These are phyloP conservation scores for Nesospiza acunhae DNA, from an alignment of 2,113 vertebrate genomes.

Conservation along the genomic window DNA sequence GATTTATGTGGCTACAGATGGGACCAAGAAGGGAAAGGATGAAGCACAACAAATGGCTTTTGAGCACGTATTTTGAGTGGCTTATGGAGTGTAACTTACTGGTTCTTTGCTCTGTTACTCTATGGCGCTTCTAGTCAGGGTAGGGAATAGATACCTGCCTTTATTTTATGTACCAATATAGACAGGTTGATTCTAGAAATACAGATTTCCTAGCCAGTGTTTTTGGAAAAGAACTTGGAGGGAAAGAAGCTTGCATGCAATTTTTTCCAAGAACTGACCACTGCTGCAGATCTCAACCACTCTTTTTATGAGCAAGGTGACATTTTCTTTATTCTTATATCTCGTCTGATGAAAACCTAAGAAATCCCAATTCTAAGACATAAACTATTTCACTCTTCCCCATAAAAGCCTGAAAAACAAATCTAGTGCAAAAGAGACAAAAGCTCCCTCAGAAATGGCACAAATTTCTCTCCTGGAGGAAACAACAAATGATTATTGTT, in stretches of 20 bases:
- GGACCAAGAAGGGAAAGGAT: background rate
- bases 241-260: background rate
- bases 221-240: background rate
- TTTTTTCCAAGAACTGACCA: background rate
- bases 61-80: fast-evolving
- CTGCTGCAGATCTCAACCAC: background rate
- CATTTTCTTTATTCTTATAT: background rate
- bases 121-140: background rate
- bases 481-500: background rate
- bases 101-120: background rate
- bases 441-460: background rate
- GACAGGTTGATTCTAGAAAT: background rate
- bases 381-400: background rate
- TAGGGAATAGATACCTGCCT: background rate
- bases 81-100: background rate
- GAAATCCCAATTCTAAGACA: background rate
- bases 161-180: background rate
- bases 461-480: background rate
- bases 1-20: background rate
- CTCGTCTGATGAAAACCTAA: background rate
- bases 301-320: background rate
- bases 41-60: background rate
- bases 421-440: background rate
- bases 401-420: background rate
- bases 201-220: background rate